A percentile compares a stretch with the other conserved stretches of the same genome.
Evolutionary conservation across 2,797 vertebrate species (phyloP).

Genomic region (Eremophila alpestris): DNA sequence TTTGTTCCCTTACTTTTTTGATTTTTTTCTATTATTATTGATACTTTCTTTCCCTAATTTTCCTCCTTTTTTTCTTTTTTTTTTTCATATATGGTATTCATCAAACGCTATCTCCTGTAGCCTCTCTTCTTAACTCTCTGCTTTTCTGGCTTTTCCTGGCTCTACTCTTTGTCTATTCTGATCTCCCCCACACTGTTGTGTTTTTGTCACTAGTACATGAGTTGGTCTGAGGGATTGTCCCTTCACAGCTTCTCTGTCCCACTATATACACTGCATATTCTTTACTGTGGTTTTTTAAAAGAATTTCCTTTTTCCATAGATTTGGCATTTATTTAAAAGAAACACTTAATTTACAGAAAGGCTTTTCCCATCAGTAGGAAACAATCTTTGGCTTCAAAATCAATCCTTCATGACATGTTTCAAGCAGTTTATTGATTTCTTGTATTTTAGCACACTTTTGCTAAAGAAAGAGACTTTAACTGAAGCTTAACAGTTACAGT

Average conservation of each 20-base stretch:
- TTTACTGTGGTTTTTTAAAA: neutral
- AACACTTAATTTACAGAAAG: neutral
- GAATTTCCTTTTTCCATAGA: neutral
- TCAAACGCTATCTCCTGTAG: neutral
- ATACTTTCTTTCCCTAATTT: neutral
- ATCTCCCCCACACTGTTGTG: neutral
- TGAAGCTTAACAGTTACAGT: slow-evolving; percentile 16
- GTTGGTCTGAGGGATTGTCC: neutral
- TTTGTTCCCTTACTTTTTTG: neutral
- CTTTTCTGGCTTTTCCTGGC: neutral
- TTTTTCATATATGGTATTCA: neutral
- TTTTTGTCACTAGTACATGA: neutral
- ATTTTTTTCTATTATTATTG: neutral
- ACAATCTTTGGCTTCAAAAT: neutral
- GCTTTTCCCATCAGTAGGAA: slow-evolving; percentile 2
- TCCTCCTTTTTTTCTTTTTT: neutral
- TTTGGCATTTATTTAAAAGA: slow-evolving; percentile 10
- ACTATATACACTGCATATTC: neutral
- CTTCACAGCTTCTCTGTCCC: neutral
- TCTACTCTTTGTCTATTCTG: neutral
- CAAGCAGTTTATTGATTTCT: slow-evolving; percentile 51
- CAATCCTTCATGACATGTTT: slow-evolving; percentile 33
- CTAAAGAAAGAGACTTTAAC: slow-evolving; percentile 2
- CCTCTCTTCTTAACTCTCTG: neutral
- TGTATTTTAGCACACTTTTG: slow-evolving; percentile 48